Base-by-base conservation (phyloP, 2,888 invertebrate genomes). In the Himalopsyche japonica region DNA sequence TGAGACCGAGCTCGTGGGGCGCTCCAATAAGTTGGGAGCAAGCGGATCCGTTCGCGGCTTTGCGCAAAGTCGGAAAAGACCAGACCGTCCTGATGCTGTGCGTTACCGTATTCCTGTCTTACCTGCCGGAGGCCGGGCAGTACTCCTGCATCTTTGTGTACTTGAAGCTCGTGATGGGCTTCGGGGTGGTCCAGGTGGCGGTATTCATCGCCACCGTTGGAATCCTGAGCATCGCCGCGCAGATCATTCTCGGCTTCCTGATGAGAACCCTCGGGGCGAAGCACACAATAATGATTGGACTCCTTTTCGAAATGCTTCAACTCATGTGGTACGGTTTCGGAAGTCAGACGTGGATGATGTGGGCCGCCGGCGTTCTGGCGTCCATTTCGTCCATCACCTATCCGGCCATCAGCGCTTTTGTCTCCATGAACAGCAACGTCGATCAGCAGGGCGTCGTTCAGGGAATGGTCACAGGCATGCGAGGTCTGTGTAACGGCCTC, bases 91-190 rank as follows among this genome's bases (percentile, higher is more conserved):
- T 99, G 89, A 96, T 99, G 95, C 94, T 99, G 89, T 99, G 99
- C 91, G 96, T 98, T 88, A 97, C 99, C 79, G 99, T 99, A 89
- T 98, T 99, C 91, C 94, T 99, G 84, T 99, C 99, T 30, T 99
- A 99, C 92, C 93, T 99, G 88, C 99, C 99, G 2, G 99, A 99
- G 92, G 97, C 97, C 64, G 99, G 99, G 88, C 98, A 99, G 93
- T 99, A 99, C 92, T 99, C 99, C 85, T 99, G 99, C 92, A 99
- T 99, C 93, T 99, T 99, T 93, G 99, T 99, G 89, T 99, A 99
- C 92, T 94, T 99, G 88, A 98, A 98, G 92, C 93, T 99, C 90
- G 98, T 98, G 89, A 98, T 99, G 96, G 98, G 97, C 88, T 99
- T 99, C 92, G 96, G 96, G 88, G 96, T 96, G 85, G 95, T 97